A percentile compares a stretch with the other conserved stretches of the same genome.
These are phyloP conservation scores for Dioctria linearis DNA, from an alignment of 2,888 invertebrate species.

Conservation along the genomic window DNA sequence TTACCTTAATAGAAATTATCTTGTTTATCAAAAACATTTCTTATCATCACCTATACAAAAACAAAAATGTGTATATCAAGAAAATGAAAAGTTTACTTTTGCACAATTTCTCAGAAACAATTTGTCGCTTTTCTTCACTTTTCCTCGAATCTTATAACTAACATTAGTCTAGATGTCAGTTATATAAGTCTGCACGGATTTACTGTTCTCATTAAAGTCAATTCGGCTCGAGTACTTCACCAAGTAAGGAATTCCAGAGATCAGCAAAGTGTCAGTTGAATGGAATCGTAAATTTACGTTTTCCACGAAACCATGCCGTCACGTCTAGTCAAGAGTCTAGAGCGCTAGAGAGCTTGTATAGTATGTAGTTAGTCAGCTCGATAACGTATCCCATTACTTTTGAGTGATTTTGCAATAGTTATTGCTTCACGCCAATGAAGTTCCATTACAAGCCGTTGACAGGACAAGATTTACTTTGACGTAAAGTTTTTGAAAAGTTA, in stretches of 20 bases:
- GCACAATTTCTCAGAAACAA: too few species aligned
- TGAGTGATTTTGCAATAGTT: conserved; percentile 46
- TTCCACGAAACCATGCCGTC: conserved; percentile 38
- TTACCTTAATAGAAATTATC: too few species aligned
- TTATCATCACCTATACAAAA: too few species aligned
- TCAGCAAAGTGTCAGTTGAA: conserved; percentile 55
- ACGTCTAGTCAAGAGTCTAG: conserved; percentile 5
- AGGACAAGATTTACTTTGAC: not conserved
- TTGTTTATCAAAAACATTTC: too few species aligned
- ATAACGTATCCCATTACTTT: conserved; percentile 46
- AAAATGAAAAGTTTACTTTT: too few species aligned
- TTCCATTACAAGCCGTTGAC: conserved; percentile 16
- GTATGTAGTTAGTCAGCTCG: not conserved
- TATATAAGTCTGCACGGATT: not conserved
- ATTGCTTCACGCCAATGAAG: conserved; percentile 37
- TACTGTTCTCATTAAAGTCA: conserved; percentile 47
- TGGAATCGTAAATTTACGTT: conserved; percentile 55
- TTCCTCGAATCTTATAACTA: too few species aligned
- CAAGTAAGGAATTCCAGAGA: conserved; percentile 36
- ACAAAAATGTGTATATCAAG: too few species aligned
- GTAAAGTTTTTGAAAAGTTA: not conserved
- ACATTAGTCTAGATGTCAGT: too few species aligned
- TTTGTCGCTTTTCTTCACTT: too few species aligned
- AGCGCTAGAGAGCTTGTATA: too few species aligned
- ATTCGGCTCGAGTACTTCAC: conserved; percentile 44